Evolutionary conservation across 1,140 invertebrate species (phyloP).

Genomic region (Teleopsis dalmanni): DNA sequence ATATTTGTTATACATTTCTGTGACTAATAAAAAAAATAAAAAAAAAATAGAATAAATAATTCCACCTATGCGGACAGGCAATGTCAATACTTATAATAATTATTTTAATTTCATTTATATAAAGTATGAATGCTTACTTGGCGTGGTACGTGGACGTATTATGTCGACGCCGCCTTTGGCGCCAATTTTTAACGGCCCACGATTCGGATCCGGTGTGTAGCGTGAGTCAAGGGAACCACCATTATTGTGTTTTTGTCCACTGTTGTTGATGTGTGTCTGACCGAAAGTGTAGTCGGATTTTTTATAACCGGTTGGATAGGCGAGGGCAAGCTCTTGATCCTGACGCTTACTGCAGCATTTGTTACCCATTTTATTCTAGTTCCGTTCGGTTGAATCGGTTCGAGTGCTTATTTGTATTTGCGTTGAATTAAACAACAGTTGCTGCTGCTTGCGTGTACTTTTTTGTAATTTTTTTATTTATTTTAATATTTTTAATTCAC

Average conservation of each 20-base stretch:
- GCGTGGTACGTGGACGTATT: conserved; percentile 60
- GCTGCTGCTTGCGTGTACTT: too few relatives aligned
- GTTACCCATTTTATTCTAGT: conserved; percentile 32
- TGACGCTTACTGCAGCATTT: conserved; percentile 64
- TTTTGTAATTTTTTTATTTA: too few relatives aligned
- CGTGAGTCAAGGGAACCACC: conserved; percentile 63
- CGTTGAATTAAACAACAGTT: too few relatives aligned
- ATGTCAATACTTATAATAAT: too few relatives aligned
- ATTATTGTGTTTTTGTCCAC: conserved; percentile 50
- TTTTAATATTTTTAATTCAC: too few relatives aligned
- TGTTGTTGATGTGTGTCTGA: conserved; percentile 40
- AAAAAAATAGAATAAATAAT: too few relatives aligned
- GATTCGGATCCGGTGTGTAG: conserved; percentile 72
- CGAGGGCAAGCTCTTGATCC: conserved; percentile 57
- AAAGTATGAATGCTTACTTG: conserved; percentile 49
- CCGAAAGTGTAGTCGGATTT: conserved; percentile 55
- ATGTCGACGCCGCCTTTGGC: conserved; percentile 59
- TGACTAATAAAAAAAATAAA: too few relatives aligned
- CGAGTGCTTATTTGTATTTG: too few relatives aligned
- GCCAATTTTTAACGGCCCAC: conserved; percentile 50
- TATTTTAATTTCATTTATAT: too few relatives aligned
- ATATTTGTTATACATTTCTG: too few relatives aligned
- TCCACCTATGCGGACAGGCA: too few relatives aligned
- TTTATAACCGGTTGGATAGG: conserved; percentile 55
- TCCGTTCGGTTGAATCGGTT: too few relatives aligned